Conservation (phyloP, 2,797 vertebrate genomes). For the Myiotriccus ornatus region DNA sequence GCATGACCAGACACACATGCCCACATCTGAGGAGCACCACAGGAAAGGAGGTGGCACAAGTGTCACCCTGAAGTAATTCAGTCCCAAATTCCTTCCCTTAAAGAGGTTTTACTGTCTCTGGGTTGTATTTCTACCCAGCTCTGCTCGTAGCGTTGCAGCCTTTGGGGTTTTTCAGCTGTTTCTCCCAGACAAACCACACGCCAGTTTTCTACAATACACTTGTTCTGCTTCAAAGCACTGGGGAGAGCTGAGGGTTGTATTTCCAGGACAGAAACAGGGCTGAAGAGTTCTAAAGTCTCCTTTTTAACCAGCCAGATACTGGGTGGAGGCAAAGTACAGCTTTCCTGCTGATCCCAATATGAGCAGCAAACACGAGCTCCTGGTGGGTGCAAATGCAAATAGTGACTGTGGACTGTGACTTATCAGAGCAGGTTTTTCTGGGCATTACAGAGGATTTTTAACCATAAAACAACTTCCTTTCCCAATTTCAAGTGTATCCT, state of each 20-base stretch:
- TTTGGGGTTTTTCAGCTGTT: neutral
- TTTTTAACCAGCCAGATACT: neutral
- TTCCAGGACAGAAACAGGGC: neutral
- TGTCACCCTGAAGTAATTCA: neutral
- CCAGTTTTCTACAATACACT: neutral
- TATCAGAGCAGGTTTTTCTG: neutral
- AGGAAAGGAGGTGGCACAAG: neutral
- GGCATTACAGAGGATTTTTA: neutral
- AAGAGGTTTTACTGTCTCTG: neutral
- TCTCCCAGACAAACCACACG: neutral
- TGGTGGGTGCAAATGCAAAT: neutral
- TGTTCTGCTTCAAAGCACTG: neutral
- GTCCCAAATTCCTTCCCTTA: neutral
- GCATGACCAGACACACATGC: neutral
- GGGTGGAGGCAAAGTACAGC: neutral
- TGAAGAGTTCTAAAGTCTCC: neutral
- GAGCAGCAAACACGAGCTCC: neutral
- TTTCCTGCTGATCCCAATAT: neutral
- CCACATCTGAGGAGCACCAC: neutral
- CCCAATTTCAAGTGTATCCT: neutral
- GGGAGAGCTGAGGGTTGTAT: neutral
- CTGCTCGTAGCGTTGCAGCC: neutral
- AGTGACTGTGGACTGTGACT: rapidly evolving
- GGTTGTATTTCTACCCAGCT: neutral
- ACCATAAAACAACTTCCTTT: neutral